phyloP scores from a whole-genome alignment of 1,140 invertebrate genomes.

The Rhyacophila brunnea region DNA sequence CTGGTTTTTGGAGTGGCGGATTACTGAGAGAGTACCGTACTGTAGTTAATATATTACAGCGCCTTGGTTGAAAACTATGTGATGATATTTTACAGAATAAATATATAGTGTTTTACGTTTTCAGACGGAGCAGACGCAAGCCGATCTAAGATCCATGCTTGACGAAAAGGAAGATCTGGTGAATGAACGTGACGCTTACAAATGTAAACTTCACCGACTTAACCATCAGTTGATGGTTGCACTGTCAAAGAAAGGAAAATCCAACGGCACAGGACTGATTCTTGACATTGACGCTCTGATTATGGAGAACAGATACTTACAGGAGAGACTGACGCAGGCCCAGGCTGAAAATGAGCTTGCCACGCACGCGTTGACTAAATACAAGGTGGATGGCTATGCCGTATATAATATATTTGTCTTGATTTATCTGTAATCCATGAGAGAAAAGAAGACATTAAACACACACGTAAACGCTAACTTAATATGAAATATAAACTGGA shows the following conservation, averaged over 20 bases:
- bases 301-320: slow-evolving; percentile 81
- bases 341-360: slow-evolving; percentile 78
- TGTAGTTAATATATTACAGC: too few relatives aligned
- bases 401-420: too few relatives aligned
- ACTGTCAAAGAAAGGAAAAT: slow-evolving; percentile 51
- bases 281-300: slow-evolving; percentile 80
- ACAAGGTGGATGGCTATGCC: slow-evolving; percentile 60
- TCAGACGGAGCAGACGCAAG: slow-evolving; percentile 64
- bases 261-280: slow-evolving; percentile 47
- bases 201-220: slow-evolving; percentile 78
- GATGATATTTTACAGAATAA: too few relatives aligned
- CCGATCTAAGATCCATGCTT: slow-evolving; percentile 73
- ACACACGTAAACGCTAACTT: too few relatives aligned
- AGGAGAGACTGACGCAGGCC: slow-evolving; percentile 76
- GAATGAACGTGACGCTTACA: slow-evolving; percentile 80
- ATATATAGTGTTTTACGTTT: too few relatives aligned
- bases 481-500: too few relatives aligned
- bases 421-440: too few relatives aligned
- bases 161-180: slow-evolving; percentile 87
- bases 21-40: too few relatives aligned
- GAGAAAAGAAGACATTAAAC: too few relatives aligned
- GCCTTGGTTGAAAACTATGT: too few relatives aligned
- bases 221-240: slow-evolving; percentile 80
- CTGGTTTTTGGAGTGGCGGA: too few relatives aligned
- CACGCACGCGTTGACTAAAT: slow-evolving; percentile 67